Percentiles rank a stretch among this genome's conserved stretches.
Evolutionary conservation across 2,797 vertebrate species (phyloP).

Genomic region (Brotula barbata): DNA sequence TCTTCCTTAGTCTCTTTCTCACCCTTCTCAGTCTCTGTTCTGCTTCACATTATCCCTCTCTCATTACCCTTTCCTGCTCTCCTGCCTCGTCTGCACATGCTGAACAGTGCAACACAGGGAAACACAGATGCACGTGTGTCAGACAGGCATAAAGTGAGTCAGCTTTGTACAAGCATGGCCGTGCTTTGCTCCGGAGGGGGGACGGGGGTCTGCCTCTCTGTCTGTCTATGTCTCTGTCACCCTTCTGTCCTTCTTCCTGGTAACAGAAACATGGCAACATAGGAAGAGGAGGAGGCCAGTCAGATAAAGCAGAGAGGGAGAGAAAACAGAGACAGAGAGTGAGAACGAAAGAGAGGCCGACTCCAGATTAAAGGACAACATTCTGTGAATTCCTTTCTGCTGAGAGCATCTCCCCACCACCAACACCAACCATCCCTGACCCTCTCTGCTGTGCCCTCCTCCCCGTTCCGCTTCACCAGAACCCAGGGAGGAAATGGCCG

Average conservation of each 20-base stretch:
- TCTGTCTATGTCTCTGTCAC: slow-evolving; percentile 33
- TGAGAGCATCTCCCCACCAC: slow-evolving; percentile 79
- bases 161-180: slow-evolving; percentile 17
- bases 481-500: slow-evolving; percentile 66
- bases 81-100: slow-evolving; percentile 22
- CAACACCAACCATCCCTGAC: slow-evolving; percentile 50
- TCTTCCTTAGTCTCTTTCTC: slow-evolving; percentile 62
- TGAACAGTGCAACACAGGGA: slow-evolving; percentile 32
- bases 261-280: slow-evolving; percentile 38
- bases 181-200: slow-evolving; percentile 26
- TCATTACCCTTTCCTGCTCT: slow-evolving; percentile 36
- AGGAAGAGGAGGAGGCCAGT: slow-evolving; percentile 40
- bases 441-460: slow-evolving; percentile 58
- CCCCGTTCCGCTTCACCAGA: slow-evolving; percentile 30
- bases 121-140: slow-evolving; percentile 15
- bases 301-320: slow-evolving; percentile 51
- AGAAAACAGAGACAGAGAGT: slow-evolving; percentile 38
- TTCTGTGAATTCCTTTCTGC: slow-evolving; percentile 92
- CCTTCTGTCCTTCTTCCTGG: slow-evolving; percentile 39
- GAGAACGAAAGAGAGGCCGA: slow-evolving; percentile 82
- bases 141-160: slow-evolving; percentile 30
- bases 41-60: slow-evolving; percentile 49
- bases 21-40: slow-evolving; percentile 60
- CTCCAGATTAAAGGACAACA: slow-evolving; percentile 92
- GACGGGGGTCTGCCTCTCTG: too few species aligned